Percentiles rank a stretch among this genome's conserved stretches.
Evolutionary conservation across 2,888 invertebrate species (phyloP).

Genomic region (Callyntrura guangdongensis): DNA sequence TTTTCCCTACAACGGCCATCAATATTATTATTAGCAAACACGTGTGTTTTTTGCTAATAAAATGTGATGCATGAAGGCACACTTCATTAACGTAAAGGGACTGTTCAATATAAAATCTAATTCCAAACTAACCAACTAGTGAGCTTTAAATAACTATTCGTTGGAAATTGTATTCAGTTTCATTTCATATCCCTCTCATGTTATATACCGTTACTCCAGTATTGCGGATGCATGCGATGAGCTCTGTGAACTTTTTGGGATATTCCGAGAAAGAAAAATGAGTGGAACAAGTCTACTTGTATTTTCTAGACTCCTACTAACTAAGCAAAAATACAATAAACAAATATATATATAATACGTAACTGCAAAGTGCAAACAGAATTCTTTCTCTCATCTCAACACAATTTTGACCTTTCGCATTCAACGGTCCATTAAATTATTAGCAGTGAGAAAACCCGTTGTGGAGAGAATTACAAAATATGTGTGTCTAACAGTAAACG

Average conservation of each 20-base stretch:
- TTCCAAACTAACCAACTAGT: background rate
- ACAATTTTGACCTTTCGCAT: constrained; percentile 65
- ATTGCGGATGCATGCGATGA: background rate
- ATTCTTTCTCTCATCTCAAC: constrained; percentile 52
- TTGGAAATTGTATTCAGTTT: too few relatives aligned
- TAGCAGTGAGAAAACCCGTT: background rate
- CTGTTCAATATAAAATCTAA: background rate
- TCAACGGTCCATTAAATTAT: background rate
- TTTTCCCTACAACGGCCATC: background rate
- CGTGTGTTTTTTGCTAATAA: constrained; percentile 20
- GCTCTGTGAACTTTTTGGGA: too few relatives aligned
- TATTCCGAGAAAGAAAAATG: too few relatives aligned
- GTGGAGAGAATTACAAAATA: constrained; percentile 24
- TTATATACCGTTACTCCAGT: background rate
- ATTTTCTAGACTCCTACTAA: too few relatives aligned
- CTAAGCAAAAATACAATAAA: too few relatives aligned
- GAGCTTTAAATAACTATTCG: background rate
- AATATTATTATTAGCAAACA: background rate
- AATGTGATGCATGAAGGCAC: constrained; percentile 29
- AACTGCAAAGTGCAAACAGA: background rate
- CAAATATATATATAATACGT: too few relatives aligned
- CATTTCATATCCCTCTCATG: background rate
- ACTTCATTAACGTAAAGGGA: constrained; percentile 25
- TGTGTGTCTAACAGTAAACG: too few relatives aligned
- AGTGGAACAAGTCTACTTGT: too few relatives aligned